Conservation (phyloP, 2,888 invertebrate species). For the Leuctra nigra region DNA sequence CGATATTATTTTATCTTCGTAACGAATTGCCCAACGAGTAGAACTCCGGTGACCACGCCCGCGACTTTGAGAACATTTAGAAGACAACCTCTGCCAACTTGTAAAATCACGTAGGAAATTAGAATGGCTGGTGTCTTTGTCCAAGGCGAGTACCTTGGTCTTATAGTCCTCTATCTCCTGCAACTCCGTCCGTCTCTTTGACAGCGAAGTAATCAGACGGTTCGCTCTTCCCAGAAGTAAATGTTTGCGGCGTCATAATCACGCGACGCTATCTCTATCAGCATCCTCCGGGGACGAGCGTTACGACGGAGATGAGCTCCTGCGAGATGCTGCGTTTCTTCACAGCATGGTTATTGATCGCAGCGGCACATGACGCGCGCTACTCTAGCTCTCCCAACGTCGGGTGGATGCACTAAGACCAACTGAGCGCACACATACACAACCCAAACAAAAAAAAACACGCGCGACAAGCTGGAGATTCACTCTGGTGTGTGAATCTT, state of each 20-base stretch:
- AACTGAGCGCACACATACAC: constrained; percentile 9
- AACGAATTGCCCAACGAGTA: too few relatives aligned
- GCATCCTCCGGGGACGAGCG: neutral
- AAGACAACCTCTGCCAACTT: too few relatives aligned
- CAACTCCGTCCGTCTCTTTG: too few relatives aligned
- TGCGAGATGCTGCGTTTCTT: constrained; percentile 4
- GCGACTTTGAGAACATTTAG: too few relatives aligned
- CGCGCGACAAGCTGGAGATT: constrained; percentile 12
- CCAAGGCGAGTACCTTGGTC: too few relatives aligned
- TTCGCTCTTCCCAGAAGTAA: too few relatives aligned
- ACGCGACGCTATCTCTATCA: neutral
- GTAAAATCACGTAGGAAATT: too few relatives aligned
- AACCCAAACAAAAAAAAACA: constrained; percentile 7
- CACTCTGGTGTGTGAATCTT: constrained; percentile 10
- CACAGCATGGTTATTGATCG: constrained; percentile 18
- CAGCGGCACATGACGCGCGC: constrained; percentile 18
- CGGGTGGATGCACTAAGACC: neutral
- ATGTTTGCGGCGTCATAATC: neutral
- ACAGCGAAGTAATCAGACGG: too few relatives aligned
- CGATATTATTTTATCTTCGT: too few relatives aligned
- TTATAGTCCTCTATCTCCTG: too few relatives aligned
- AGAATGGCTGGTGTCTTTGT: too few relatives aligned
- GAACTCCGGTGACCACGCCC: too few relatives aligned
- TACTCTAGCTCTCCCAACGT: constrained; percentile 19
- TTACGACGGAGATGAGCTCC: constrained; percentile 1